A percentile compares a stretch with the other conserved stretches of the same genome.
phyloP scores from a whole-genome alignment of 2,888 invertebrate genomes.

The Cotesia congregata region DNA sequence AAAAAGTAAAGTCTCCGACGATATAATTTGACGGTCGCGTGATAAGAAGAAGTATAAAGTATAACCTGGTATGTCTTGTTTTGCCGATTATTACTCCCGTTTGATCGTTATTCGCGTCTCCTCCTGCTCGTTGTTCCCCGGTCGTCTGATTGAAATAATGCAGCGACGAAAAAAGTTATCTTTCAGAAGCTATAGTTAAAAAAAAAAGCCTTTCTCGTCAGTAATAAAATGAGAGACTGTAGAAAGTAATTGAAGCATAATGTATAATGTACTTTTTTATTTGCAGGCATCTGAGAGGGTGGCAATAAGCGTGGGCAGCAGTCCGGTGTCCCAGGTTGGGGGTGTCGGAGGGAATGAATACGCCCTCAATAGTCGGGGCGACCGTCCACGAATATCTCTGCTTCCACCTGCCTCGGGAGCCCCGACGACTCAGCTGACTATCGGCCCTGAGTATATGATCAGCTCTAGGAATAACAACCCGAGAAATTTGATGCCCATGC shows the following conservation, averaged over 20 bases:
- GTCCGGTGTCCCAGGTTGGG: conserved; percentile 64
- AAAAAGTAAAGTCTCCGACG: background rate
- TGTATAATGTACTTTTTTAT: conserved; percentile 20
- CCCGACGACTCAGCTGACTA: conserved; percentile 71
- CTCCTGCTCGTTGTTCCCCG: conserved; percentile 27
- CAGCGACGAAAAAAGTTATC: conserved; percentile 2
- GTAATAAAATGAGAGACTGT: conserved; percentile 4
- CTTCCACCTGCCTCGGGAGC: conserved; percentile 75
- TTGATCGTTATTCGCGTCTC: conserved; percentile 45
- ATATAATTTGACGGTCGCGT: conserved; percentile 43
- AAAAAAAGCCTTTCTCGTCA: background rate
- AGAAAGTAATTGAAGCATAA: background rate
- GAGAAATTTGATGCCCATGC: conserved; percentile 63
- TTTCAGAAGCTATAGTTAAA: background rate
- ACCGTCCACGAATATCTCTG: conserved; percentile 78
- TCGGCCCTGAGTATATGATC: conserved; percentile 70
- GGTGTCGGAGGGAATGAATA: conserved; percentile 59
- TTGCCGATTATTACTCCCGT: conserved; percentile 42
- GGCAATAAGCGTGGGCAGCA: conserved; percentile 67
- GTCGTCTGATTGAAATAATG: conserved; percentile 28
- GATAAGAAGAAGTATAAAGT: conserved; percentile 39
- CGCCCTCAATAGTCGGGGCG: conserved; percentile 63
- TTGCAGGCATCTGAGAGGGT: conserved; percentile 67
- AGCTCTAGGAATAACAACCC: conserved; percentile 65
- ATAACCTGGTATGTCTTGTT: conserved; percentile 27